Percentiles rank a stretch among this genome's conserved stretches.
These are phyloP conservation scores for Oasisia sp. DNA, from an alignment of 2,888 invertebrate species.

Conservation along the genomic window DNA sequence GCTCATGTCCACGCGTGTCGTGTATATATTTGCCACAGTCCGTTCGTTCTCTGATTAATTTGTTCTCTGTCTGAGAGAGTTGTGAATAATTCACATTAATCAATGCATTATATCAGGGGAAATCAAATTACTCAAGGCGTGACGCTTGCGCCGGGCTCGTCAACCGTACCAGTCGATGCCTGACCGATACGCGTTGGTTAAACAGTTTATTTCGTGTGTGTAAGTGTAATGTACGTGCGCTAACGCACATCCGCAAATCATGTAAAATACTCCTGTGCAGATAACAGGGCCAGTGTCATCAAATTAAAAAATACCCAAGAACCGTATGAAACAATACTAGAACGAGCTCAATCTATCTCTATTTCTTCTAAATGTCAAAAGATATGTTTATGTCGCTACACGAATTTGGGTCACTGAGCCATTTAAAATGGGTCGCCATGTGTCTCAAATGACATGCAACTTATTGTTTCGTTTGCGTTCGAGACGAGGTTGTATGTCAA, in stretches of 20 bases:
- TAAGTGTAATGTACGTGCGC: not conserved
- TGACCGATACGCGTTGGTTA: not conserved
- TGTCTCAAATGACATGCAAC: no score
- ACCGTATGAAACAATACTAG: no score
- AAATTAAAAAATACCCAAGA: not conserved
- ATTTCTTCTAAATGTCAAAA: no score
- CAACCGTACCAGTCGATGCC: not conserved
- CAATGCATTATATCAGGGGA: not conserved
- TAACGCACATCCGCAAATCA: not conserved
- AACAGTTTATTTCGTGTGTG: not conserved
- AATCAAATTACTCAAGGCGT: constrained; percentile 1
- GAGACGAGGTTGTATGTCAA: no score
- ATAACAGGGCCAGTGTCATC: not conserved
- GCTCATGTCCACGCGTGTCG: not conserved
- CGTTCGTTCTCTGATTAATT: constrained; percentile 6
- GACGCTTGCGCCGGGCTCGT: not conserved
- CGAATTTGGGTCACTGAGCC: no score
- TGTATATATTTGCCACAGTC: not conserved
- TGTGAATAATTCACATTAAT: constrained; percentile 17
- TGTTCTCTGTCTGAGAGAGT: constrained; percentile 9
- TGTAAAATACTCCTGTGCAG: not conserved
- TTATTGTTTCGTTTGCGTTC: no score
- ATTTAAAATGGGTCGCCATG: no score
- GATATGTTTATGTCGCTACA: no score
- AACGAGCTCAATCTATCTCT: no score